Evolutionary conservation across 2,888 invertebrate species (phyloP), one percentile per base, ranked within the genome.

Genomic region (Drosophila formosana): DNA sequence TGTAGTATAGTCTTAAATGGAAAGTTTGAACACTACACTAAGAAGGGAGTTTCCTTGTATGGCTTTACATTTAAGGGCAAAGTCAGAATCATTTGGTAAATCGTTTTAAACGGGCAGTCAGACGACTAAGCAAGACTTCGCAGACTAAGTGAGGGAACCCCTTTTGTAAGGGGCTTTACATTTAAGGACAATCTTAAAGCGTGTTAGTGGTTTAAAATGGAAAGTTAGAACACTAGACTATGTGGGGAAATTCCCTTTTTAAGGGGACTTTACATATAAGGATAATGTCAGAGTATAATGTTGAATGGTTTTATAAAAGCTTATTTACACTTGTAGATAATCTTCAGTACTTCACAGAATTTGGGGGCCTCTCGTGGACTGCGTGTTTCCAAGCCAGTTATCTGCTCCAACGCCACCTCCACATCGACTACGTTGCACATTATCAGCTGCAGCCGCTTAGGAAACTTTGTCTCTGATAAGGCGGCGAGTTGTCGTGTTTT

Each of bases 391-490:
- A 82, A 50, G 2, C 82, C 82, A 0, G 85, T 71, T 28, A 83
- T 82, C 58, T 82, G 80, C 50, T 88, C 82, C 3, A 83, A 51
- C 0, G 86, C 83, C 6, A 82, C 70, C 39, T 83, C 86, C 18
- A 83, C 78, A 34, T 88, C 80, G 6, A 82, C 82, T 8, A 81
- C 82, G 61, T 85, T 85, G 69, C 82, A 82, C 46, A 80, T 25
- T 5, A 83, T 82, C 13, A 69, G 53, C 23, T 85, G 78, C 51
- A 83, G 47, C 4, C 83, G 88, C 18, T 80, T 70, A 0, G 78
- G 66, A 53, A 78, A 83, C 26, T 66, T 73, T 0, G 66, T 30
- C 3, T 28, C 37, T 0, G 76, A 18, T 0, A 34, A 34, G 8
- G 65, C 47, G 1, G 76, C 74, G 4, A 76, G 49, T 5, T 58